These are phyloP conservation scores for Phymorhynchus buccinoides DNA, from an alignment of 1,140 invertebrate species.

Conservation along the genomic window DNA sequence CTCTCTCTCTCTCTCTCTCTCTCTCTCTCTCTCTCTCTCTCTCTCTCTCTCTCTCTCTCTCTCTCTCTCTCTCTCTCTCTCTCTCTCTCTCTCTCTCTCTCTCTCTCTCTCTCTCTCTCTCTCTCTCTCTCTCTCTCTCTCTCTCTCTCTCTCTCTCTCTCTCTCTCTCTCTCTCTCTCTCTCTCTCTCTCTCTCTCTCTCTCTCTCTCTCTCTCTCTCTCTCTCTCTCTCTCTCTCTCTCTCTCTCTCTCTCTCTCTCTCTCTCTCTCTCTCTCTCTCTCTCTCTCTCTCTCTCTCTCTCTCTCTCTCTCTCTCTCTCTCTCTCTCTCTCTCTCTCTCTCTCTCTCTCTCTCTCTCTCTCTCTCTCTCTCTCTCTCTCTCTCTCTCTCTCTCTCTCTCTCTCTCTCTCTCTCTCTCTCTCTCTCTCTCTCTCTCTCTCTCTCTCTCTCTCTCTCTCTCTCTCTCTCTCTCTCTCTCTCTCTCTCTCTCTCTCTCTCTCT, in stretches of 20 bases:
- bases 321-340: background rate
- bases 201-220: background rate
- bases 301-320: conserved; percentile 2
- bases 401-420: background rate
- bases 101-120: too few relatives aligned
- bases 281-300: background rate
- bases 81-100: too few relatives aligned
- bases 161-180: too few relatives aligned
- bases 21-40: too few relatives aligned
- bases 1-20: too few relatives aligned
- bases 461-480: background rate
- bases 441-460: conserved; percentile 1
- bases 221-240: conserved; percentile 10
- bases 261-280: background rate
- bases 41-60: too few relatives aligned
- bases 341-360: background rate
- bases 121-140: too few relatives aligned
- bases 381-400: background rate
- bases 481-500: background rate
- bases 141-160: too few relatives aligned
- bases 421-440: background rate
- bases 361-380: background rate
- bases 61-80: too few relatives aligned
- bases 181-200: background rate
- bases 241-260: background rate